Base-by-base conservation (phyloP, 2,888 invertebrate species). In the Trichacis sp. region DNA sequence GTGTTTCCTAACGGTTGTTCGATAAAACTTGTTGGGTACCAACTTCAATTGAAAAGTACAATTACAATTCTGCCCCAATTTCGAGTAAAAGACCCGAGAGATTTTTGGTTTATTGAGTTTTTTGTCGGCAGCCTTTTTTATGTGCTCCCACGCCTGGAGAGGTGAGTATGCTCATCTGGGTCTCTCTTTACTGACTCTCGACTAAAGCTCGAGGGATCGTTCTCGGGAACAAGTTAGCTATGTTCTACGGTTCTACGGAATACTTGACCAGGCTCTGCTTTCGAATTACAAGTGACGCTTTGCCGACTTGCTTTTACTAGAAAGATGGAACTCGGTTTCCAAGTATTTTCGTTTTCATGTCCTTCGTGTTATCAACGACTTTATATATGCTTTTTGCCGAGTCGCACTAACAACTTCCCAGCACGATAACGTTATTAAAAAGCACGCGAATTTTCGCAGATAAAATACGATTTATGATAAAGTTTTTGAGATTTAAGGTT, bases 191-290 rank as follows among this genome's bases (percentile, higher is more conserved):
- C 51, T 29, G 49, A 47, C 47, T 48, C 60, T 60, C 52, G 33
- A 64, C 47, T 36, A 49, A 64, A 64, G 59, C 64, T 64, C 56
- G 42, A 50, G 64, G 64, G 60, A 64, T 56, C 49, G 52, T 64
- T 64, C 56, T 64, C 40, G 15, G 42, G 64, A 56, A 56, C 59
- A 55, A 60, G 60, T 36, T 60, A 45, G 56, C 60, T 56, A 47
- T 52, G 60, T 60, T 51, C 48, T 29, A 57, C 36, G 40, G 60
- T 60, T 51, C 48, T 29, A 57, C 36, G 40, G 47, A 57, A 56
- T 52, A 57, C 49, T 62, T 42, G 51, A 61, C 50, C 43, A 51
- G 52, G 36, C 47, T 33, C 46, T 52, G 52, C 56, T 56, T 62
- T 56, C 57, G 57, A 63, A 52, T 62, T 38, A 52, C 52, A 47